phyloP scores from a whole-genome alignment of 2,888 invertebrate species.

The Epistrophe eligans region DNA sequence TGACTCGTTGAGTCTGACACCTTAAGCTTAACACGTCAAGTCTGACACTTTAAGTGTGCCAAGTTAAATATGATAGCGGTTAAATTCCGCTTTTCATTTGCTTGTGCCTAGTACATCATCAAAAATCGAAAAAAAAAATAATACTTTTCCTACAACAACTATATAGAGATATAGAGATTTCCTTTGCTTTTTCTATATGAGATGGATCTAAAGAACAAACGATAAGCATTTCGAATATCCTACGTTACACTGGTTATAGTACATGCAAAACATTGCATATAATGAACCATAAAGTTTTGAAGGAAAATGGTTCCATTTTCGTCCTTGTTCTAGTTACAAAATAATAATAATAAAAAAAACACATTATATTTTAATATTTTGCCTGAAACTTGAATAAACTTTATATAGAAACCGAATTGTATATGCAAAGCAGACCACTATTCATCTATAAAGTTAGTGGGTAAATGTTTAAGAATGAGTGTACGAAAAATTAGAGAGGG shows the following conservation, averaged over 20 bases:
- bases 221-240: background rate
- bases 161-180: too few relatives aligned
- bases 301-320: conserved; percentile 22
- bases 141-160: too few relatives aligned
- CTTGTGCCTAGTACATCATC: too few relatives aligned
- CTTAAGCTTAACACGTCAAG: too few relatives aligned
- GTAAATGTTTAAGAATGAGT: conserved; percentile 15
- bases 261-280: conserved; percentile 42
- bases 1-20: too few relatives aligned
- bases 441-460: background rate
- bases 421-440: conserved; percentile 24
- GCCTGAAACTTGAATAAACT: conserved; percentile 20
- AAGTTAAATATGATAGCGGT: too few relatives aligned
- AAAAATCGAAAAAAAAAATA: too few relatives aligned
- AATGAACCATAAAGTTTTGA: conserved; percentile 44
- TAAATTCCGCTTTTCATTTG: too few relatives aligned
- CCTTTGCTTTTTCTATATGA: too few relatives aligned
- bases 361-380: conserved; percentile 33
- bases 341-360: background rate
- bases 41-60: too few relatives aligned
- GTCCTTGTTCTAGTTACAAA: conserved; percentile 16
- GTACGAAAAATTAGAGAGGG: background rate
- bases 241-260: background rate
- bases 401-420: conserved; percentile 14
- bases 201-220: too few relatives aligned